phyloP scores from a whole-genome alignment of 2,888 invertebrate species.

The Drosophila villosipedis region DNA sequence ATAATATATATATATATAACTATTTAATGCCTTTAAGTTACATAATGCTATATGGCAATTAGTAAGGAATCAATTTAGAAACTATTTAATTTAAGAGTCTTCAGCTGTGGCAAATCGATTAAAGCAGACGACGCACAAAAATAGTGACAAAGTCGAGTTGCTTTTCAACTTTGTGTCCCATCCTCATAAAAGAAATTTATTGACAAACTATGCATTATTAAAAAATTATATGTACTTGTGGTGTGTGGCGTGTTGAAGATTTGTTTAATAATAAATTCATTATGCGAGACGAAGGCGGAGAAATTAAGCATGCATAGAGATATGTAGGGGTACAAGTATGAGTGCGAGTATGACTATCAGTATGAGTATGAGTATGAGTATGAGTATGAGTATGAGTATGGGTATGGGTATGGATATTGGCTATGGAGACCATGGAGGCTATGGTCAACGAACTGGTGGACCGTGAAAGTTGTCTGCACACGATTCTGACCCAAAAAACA shows the following conservation, averaged over 20 bases:
- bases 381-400: conserved; percentile 28
- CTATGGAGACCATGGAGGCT: conserved; percentile 23
- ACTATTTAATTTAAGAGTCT: neutral
- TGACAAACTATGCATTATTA: conserved; percentile 81
- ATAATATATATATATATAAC: no score
- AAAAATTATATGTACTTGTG: conserved; percentile 80
- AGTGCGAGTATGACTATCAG: neutral
- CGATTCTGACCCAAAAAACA: conserved; percentile 71
- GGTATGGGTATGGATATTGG: conserved; percentile 48
- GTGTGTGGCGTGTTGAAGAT: conserved; percentile 71
- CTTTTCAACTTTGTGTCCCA: conserved; percentile 7
- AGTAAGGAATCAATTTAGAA: neutral
- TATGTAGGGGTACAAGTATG: conserved; percentile 39
- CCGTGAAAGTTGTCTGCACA: conserved; percentile 73
- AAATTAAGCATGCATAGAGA: conserved; percentile 77
- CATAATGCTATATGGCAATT: neutral
- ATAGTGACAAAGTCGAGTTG: conserved; percentile 11
- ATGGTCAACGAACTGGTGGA: conserved; percentile 79
- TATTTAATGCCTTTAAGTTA: neutral
- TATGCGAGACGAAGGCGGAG: conserved; percentile 67
- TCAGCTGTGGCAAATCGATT: neutral
- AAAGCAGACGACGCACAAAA: conserved; percentile 8
- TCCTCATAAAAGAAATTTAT: conserved; percentile 80
- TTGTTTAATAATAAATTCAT: conserved; percentile 80
- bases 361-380: conserved; percentile 25